Evolutionary conservation across 2,888 invertebrate genomes (phyloP), one percentile per base, ranked within the genome.

Genomic region (Heliconius hortense): DNA sequence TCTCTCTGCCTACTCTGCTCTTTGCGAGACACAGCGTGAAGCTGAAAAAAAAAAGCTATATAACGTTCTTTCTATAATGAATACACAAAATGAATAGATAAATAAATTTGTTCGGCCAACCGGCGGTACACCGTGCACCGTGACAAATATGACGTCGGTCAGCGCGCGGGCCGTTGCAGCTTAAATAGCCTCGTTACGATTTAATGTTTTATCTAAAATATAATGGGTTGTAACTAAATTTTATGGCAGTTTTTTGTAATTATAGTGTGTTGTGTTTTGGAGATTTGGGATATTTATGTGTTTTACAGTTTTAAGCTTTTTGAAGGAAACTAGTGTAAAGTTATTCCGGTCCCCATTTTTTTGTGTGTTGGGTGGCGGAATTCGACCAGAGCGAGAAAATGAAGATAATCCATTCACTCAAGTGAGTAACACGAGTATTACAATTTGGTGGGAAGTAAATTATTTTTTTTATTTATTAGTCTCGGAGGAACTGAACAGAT

Each of bases 131-230:
- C 59, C 35, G 59, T 39, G 60, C 39, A 24, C 59, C 35, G 39
- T 60, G 60, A 71, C 71, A 71, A 59, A 71, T 71, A 71, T 71
- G 71, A 71, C 71, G 60, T 59, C 71, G 71, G 71, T 60, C 67
- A 10, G n/a, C 39, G 43, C 26, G 28, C 28, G 53, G 68, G 21
- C 21, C 48, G 11, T 21, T 53, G 68, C 68, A 69, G 53, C 53
- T 31, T 53, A 69, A 69, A 69, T n/a, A 53, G 31, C 68, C 68
- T 69, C 53, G 68, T 56, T 53, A 69, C n/a, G 5, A 53, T 69
- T 69, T 53, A 53, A 69, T 56, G 68, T 56, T 69, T 31, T 69
- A 69, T 69, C 31, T 53, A 69, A 69, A 69, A 69, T 26, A 53
- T 69, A 18, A 31, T 69, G 53, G 18, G 4, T 31, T 18, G 28